These are phyloP conservation scores for Anarsia innoxiella DNA, from an alignment of 2,888 invertebrate genomes.

Conservation along the genomic window DNA sequence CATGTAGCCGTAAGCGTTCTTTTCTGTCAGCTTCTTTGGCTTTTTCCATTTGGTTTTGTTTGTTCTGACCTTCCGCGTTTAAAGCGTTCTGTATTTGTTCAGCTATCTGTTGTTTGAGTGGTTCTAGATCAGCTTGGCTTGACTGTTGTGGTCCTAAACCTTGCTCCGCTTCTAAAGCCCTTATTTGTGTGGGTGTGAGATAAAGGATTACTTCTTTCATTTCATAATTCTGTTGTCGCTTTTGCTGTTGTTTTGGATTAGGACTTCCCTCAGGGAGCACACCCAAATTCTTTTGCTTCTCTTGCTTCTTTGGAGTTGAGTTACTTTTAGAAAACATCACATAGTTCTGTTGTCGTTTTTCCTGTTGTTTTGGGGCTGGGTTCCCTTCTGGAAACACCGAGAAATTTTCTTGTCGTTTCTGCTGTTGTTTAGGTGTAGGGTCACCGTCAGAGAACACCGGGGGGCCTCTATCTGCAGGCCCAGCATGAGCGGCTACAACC, in stretches of 20 bases:
- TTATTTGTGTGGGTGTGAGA: conserved; percentile 51
- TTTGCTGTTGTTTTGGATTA: neutral
- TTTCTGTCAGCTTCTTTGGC: conserved; percentile 4
- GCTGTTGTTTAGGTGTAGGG: neutral
- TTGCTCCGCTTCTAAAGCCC: conserved; percentile 37
- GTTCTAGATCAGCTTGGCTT: neutral
- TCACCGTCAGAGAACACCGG: conserved; percentile 26
- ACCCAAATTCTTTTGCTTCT: too few species aligned
- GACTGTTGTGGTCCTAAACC: conserved; percentile 19
- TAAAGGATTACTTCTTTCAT: conserved; percentile 51
- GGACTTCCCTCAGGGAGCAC: conserved; percentile 19
- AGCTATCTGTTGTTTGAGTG: conserved; percentile 1
- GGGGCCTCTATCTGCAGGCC: conserved; percentile 32
- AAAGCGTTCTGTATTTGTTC: conserved; percentile 1
- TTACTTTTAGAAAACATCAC: too few species aligned
- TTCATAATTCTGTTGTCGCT: conserved; percentile 18
- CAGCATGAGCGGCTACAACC: conserved; percentile 28
- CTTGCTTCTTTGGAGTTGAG: too few species aligned
- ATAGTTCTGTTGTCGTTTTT: neutral
- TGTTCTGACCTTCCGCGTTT: neutral
- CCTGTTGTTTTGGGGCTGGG: neutral
- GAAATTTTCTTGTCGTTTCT: neutral
- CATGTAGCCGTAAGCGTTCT: conserved; percentile 5
- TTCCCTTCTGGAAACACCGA: neutral
- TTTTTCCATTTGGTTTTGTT: conserved; percentile 3